Conservation (phyloP, 2,797 vertebrate species). For the Takifugu rubripes region DNA sequence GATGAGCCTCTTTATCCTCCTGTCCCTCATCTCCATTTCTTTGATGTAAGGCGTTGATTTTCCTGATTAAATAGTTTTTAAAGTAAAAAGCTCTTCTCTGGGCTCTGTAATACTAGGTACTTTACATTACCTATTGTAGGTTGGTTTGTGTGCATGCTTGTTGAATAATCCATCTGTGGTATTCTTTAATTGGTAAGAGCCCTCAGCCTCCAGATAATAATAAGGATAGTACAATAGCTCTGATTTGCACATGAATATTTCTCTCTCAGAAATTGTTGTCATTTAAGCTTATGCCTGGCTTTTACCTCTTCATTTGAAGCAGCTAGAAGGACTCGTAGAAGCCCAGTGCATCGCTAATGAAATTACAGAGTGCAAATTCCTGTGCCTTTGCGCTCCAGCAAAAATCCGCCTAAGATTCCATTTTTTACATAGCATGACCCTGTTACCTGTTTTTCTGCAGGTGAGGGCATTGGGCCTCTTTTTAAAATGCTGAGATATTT, state of each 20-base stretch:
- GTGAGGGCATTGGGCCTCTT: conserved; percentile 48
- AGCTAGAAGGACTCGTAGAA: conserved; percentile 49
- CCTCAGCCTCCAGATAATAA: conserved; percentile 66
- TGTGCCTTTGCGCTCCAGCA: conserved; percentile 37
- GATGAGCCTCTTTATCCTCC: conserved; percentile 77
- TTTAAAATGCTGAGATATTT: conserved; percentile 48
- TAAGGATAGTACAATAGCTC: conserved; percentile 64
- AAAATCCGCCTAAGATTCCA: conserved; percentile 40
- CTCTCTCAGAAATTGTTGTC: conserved; percentile 62
- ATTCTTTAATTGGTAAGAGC: conserved; percentile 76
- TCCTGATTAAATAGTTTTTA: conserved; percentile 80
- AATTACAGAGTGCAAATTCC: conserved; percentile 60
- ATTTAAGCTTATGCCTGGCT: conserved; percentile 63
- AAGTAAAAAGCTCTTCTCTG: conserved; percentile 73
- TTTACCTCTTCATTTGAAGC: conserved; percentile 72
- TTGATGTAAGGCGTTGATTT: conserved; percentile 79
- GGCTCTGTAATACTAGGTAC: conserved; percentile 68
- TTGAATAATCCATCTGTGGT: conserved; percentile 67
- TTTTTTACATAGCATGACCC: conserved; percentile 29
- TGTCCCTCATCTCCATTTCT: conserved; percentile 75
- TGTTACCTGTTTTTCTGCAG: conserved; percentile 47
- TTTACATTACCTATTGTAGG: conserved; percentile 73
- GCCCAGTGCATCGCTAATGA: conserved; percentile 55
- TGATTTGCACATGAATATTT: conserved; percentile 63
- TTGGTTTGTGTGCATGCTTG: conserved; percentile 65